A percentile compares a stretch with the other conserved stretches of the same genome.
phyloP scores from a whole-genome alignment of 2,888 invertebrate genomes.

The Tryphoninae sp. region DNA sequence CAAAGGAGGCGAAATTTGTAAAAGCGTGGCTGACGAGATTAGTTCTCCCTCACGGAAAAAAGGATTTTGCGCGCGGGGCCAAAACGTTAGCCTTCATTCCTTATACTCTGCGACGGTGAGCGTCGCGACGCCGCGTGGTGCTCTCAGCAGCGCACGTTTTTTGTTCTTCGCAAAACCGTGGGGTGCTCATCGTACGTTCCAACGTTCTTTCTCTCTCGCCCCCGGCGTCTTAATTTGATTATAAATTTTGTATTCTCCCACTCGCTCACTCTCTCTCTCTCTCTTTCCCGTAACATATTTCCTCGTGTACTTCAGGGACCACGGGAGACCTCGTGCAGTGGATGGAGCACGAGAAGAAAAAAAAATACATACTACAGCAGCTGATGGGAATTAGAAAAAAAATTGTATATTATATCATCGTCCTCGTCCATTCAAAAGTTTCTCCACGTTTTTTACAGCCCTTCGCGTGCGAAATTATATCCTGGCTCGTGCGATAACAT shows the following conservation, averaged over 20 bases:
- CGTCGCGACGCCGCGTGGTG: slow-evolving; percentile 47
- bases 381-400: slow-evolving; percentile 57
- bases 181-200: slow-evolving; percentile 9
- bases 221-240: slow-evolving; percentile 66
- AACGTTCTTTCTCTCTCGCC: not conserved
- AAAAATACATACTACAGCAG: slow-evolving; percentile 38
- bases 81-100: slow-evolving; percentile 30
- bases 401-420: slow-evolving; percentile 33
- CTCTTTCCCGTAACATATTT: slow-evolving; percentile 51
- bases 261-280: slow-evolving; percentile 45
- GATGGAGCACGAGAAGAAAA: not conserved
- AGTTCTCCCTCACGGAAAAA: slow-evolving; percentile 61
- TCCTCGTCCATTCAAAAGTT: slow-evolving; percentile 11
- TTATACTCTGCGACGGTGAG: slow-evolving; percentile 51
- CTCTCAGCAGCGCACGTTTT: not conserved
- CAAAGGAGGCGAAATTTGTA: slow-evolving; percentile 67
- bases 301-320: not conserved
- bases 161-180: not conserved
- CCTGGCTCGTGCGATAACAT: not conserved
- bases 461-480: slow-evolving; percentile 8
- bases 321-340: slow-evolving; percentile 36
- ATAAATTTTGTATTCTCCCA: slow-evolving; percentile 69
- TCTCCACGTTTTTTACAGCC: not conserved
- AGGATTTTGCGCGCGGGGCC: slow-evolving; percentile 51
- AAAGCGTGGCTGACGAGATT: slow-evolving; percentile 70